A percentile compares a stretch with the other conserved stretches of the same genome.
phyloP scores from a whole-genome alignment of 2,888 invertebrate species.

The Selenia dentaria region DNA sequence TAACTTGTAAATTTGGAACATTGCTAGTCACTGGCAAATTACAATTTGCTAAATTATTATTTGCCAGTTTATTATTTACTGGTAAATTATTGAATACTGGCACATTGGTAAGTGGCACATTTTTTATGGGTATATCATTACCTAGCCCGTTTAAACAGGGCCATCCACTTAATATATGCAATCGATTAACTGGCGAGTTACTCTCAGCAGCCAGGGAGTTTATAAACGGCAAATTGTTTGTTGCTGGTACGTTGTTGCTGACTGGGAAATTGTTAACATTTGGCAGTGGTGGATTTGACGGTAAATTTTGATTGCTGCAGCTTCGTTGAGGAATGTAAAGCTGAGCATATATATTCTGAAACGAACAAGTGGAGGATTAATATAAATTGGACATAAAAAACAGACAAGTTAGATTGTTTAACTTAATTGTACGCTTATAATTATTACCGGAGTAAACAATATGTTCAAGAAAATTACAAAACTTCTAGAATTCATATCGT shows the following conservation, averaged over 20 bases:
- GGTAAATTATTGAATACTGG: constrained; percentile 18
- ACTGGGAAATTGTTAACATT: constrained; percentile 18
- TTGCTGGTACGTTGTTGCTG: constrained; percentile 23
- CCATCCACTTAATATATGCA: constrained; percentile 6
- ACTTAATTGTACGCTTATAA: too few species aligned
- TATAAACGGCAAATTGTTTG: constrained; percentile 22
- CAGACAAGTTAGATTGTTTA: background rate
- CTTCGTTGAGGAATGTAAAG: constrained; percentile 18
- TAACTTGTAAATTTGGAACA: constrained; percentile 3
- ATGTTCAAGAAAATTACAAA: background rate
- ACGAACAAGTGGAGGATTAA: too few species aligned
- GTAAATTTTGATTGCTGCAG: constrained; percentile 26
- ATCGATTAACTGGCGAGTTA: constrained; percentile 16
- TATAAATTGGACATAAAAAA: background rate
- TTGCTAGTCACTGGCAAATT: constrained; percentile 9
- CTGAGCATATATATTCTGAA: constrained; percentile 44
- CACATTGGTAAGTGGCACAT: constrained; percentile 23
- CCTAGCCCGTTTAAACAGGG: constrained; percentile 8
- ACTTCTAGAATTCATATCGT: background rate
- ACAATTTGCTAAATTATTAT: background rate
- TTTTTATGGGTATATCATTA: constrained; percentile 13
- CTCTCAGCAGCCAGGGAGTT: constrained; percentile 17
- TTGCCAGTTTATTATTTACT: background rate
- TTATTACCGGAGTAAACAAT: constrained; percentile 3
- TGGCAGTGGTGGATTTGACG: background rate